These are phyloP conservation scores for Zonitis immaculata DNA, from an alignment of 2,888 invertebrate genomes.

Conservation along the genomic window DNA sequence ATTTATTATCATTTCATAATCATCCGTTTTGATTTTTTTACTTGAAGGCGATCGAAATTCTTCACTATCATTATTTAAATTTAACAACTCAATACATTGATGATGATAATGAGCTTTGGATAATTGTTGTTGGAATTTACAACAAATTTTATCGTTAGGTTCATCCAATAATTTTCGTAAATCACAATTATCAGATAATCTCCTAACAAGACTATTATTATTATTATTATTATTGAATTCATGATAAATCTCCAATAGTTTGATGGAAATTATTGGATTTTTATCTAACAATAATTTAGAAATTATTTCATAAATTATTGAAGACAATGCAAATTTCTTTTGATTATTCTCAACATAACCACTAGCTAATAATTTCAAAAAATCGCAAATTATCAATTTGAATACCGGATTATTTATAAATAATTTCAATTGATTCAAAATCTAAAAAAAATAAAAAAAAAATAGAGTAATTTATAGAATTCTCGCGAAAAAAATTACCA, in stretches of 20 bases:
- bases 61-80: not conserved
- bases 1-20: constrained; percentile 11
- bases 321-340: constrained; percentile 6
- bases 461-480: not conserved
- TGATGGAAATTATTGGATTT: constrained; percentile 18
- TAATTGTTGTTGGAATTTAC: constrained; percentile 9
- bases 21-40: constrained; percentile 13
- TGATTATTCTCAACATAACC: constrained; percentile 3
- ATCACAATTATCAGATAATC: not conserved
- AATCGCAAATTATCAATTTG: constrained; percentile 6
- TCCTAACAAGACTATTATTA: constrained; percentile 10
- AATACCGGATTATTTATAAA: not conserved
- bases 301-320: constrained; percentile 16
- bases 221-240: constrained; percentile 9
- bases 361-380: not conserved
- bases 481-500: constrained; percentile 1
- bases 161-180: not conserved
- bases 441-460: constrained; percentile 4
- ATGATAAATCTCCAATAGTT: constrained; percentile 15
- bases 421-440: constrained; percentile 6
- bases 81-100: constrained; percentile 11
- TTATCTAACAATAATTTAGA: constrained; percentile 10
- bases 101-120: constrained; percentile 11
- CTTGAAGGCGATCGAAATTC: not conserved
- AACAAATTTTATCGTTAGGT: not conserved